A percentile compares a stretch with the other conserved stretches of the same genome.
phyloP scores from a whole-genome alignment of 2,888 invertebrate species.

The Philonicus albiceps region DNA sequence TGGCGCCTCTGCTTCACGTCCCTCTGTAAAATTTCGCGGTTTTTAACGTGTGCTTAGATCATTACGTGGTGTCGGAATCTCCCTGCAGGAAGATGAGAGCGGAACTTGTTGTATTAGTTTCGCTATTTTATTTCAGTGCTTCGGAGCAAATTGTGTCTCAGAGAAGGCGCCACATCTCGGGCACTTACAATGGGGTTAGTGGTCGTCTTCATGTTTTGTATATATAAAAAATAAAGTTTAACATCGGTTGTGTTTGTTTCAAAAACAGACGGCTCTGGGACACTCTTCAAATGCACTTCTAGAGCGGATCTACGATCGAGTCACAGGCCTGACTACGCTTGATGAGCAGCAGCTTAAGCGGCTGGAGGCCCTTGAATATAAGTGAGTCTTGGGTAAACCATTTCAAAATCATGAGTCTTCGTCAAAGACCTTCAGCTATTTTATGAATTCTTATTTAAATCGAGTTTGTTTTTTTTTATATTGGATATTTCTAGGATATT shows the following conservation, averaged over 20 bases:
- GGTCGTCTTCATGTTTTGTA: not conserved
- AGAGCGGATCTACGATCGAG: conserved; percentile 58
- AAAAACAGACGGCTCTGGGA: not conserved
- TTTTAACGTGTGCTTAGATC: not conserved
- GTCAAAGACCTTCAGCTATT: not conserved
- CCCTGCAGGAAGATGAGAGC: not conserved
- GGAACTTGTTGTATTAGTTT: not conserved
- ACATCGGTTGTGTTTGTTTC: conserved; percentile 17
- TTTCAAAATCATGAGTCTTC: not conserved
- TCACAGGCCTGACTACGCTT: conserved; percentile 58
- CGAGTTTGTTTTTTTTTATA: not conserved
- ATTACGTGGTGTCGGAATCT: not conserved
- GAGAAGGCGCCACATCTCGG: conserved; percentile 20
- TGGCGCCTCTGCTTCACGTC: not conserved
- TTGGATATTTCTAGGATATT: too few relatives aligned
- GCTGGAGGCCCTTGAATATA: conserved; percentile 60
- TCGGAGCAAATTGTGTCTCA: conserved; percentile 4
- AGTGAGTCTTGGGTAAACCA: conserved; percentile 55
- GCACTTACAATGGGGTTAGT: conserved; percentile 32
- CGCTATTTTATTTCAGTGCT: conserved; percentile 4
- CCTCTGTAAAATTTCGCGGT: conserved; percentile 5
- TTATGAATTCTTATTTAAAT: not conserved
- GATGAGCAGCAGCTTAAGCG: conserved; percentile 60
- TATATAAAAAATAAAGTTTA: not conserved
- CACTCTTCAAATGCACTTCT: conserved; percentile 56